Base-by-base conservation (phyloP, 2,888 invertebrate genomes). In the Drosophila lacicola region DNA sequence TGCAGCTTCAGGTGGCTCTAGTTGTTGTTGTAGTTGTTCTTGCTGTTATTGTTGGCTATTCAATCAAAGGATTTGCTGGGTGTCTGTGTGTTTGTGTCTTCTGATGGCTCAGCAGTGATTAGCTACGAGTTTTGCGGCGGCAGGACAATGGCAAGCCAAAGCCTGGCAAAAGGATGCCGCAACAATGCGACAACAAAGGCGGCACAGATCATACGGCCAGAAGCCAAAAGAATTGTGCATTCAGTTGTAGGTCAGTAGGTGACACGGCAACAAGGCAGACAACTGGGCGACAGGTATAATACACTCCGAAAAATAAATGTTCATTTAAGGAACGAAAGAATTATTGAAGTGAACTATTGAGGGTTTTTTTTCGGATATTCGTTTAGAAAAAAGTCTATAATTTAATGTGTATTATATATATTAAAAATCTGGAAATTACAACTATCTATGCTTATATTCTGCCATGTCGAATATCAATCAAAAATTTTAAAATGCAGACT, bases 241-340 rank as follows among this genome's bases (percentile, higher is more conserved):
- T 65, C 63, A 11, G 36, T 63, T 77, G 49, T 82, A 70, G 86
- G 82, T 82, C 86, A 82, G 68, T 82, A 64, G 83, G 86, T 84
- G 82, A 81, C 65, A 72, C 56, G 72, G 68, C 70, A 79, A 76
- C 60, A 76, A 65, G 29, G 34, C 57, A 72, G 76, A 74, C 74
- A 68, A 70, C 71, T 49, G 60, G 90, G 85, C 89, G 90, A 87
- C 90, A 90, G 90, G 90, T 90, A 85, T 69, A 70, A n/a, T 67
- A 44, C 78, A 74, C 76, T 70, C 3, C 5, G n/a, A 62, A 37
- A 70, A 69, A 69, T 21, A 2, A 0, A 1, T 11, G 10, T 1
- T 2, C 0, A 5, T 29, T 25, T 34, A 0, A 8, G 0, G 13
- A 56, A 5, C 11, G 0, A 13, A 50, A 14, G 3, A 34, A 21